Conservation (phyloP, 2,113 vertebrate genomes). For the Nibea albiflora region DNA sequence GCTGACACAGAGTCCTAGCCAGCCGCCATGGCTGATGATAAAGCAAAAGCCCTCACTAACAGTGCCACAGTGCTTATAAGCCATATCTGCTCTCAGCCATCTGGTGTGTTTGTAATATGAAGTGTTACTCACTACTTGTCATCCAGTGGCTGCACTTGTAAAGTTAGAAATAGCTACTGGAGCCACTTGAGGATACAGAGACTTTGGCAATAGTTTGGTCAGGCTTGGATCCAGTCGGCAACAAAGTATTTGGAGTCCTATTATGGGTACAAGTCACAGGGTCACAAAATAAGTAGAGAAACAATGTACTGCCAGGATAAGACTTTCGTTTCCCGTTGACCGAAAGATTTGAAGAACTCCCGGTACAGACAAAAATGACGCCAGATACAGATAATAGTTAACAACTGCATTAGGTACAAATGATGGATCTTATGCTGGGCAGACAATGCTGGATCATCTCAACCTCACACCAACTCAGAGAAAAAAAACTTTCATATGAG, state of each 20-base stretch:
- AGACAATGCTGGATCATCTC: neutral
- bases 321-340: neutral
- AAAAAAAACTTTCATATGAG: constrained; percentile 6
- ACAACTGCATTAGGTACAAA: neutral
- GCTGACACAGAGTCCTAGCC: constrained; percentile 65
- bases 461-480: neutral
- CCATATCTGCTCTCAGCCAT: constrained; percentile 62
- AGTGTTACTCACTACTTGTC: constrained; percentile 60
- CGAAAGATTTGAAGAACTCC: neutral
- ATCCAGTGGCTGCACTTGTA: constrained; percentile 50
- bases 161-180: constrained; percentile 60
- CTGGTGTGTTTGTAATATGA: constrained; percentile 63
- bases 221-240: constrained; percentile 22
- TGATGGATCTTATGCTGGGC: neutral
- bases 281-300: constrained; percentile 27
- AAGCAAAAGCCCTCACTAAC: constrained; percentile 50
- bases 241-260: constrained; percentile 18
- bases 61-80: constrained; percentile 46
- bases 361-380: neutral
- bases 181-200: constrained; percentile 41
- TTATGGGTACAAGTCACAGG: constrained; percentile 27
- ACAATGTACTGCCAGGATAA: neutral
- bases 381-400: neutral
- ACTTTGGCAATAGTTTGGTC: constrained; percentile 37
- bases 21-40: constrained; percentile 59